Conservation (phyloP, 2,797 vertebrate species). For the Catamblyrhynchus diadema region DNA sequence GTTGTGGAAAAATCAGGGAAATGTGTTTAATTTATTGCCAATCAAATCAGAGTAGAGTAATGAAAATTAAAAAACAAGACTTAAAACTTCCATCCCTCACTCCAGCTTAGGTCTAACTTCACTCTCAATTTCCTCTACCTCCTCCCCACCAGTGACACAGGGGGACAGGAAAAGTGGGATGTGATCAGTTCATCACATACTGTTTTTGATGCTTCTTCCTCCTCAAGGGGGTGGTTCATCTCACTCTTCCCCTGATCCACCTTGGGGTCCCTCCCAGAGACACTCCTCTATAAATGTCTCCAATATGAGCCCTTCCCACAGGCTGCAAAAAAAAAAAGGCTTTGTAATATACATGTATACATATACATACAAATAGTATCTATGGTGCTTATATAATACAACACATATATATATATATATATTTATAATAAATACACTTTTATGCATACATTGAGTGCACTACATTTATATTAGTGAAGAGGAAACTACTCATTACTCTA, state of each 20-base stretch:
- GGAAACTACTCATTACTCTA: not conserved
- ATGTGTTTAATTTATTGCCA: not conserved
- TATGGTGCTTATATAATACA: not conserved
- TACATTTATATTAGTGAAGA: not conserved
- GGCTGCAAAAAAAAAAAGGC: not conserved
- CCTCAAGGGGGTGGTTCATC: not conserved
- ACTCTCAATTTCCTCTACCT: not conserved
- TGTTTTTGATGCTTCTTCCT: not conserved
- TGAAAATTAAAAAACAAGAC: not conserved
- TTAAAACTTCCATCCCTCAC: not conserved
- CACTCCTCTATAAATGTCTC: not conserved
- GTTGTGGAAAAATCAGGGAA: not conserved
- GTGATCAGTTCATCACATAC: not conserved
- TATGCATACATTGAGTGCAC: not conserved
- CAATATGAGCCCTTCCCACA: not conserved
- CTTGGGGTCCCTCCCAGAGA: not conserved
- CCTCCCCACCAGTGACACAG: not conserved
- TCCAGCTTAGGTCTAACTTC: not conserved
- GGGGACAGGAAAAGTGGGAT: accelerated
- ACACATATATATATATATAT: not conserved
- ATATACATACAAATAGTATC: not conserved
- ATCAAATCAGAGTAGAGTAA: not conserved
- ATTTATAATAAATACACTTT: not conserved
- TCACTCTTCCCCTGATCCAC: not conserved
- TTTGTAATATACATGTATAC: not conserved